phyloP scores from a whole-genome alignment of 2,113 vertebrate species.

The Piprites chloris region DNA sequence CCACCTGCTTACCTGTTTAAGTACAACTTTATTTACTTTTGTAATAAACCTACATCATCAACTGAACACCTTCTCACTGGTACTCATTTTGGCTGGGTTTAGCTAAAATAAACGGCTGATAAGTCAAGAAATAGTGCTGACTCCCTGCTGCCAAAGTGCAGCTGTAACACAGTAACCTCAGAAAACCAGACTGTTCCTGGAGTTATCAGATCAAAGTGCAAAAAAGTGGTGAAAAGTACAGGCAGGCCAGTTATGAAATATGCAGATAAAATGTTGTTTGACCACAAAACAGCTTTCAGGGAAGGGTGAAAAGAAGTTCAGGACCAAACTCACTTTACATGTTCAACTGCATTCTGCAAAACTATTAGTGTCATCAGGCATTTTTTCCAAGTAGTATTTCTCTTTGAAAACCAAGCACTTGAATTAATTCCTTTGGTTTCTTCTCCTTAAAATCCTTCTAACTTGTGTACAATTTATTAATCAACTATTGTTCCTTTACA shows the following conservation, averaged over 20 bases:
- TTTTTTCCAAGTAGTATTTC: neutral
- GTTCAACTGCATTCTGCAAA: neutral
- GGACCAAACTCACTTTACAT: neutral
- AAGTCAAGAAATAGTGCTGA: neutral
- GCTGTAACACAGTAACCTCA: neutral
- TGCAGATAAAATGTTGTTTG: neutral
- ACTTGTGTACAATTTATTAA: neutral
- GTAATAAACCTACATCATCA: neutral
- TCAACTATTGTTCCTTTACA: neutral
- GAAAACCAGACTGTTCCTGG: slow-evolving; percentile 14
- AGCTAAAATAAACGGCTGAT: neutral
- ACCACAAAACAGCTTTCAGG: neutral
- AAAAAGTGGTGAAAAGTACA: neutral
- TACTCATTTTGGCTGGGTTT: neutral
- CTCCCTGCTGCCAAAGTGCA: neutral
- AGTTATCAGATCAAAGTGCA: slow-evolving; percentile 8
- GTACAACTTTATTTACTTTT: neutral
- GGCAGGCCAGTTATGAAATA: slow-evolving; percentile 5
- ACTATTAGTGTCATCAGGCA: neutral
- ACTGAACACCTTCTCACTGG: neutral
- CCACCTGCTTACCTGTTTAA: neutral
- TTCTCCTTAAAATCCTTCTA: neutral
- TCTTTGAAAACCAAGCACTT: neutral
- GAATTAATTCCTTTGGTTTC: neutral
- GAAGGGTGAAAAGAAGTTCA: neutral